Evolutionary conservation across 2,888 invertebrate species (phyloP), one percentile per base, ranked within the genome.

Genomic region (Nomada goodeniana): DNA sequence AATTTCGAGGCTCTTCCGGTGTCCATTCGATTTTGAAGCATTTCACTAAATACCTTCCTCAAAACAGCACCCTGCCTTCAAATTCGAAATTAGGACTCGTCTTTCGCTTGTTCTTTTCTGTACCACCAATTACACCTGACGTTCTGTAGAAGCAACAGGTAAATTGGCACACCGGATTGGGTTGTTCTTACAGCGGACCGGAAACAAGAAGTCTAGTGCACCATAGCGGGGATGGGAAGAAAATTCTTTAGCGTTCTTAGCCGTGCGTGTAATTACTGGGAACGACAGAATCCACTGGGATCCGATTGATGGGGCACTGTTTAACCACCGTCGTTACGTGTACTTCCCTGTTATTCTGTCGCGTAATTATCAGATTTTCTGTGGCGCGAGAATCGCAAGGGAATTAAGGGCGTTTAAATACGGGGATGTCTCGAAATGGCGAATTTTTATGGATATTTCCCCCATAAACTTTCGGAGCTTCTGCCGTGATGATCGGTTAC

Each of bases 291-390:
- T 57, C 36, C 36, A 36, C 36, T 5, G 9, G 26, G 11, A 26
- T 13, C 23, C 57, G 26, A 57, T 18, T 23, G 26, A 57, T 60
- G 36, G 18, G 36, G 18, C n/a, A n/a, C 9, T 60, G 36, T 60
- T 15, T 36, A n/a, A 60, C 60, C 29, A 36, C 36, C 36, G 60
- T 60, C 60, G 36, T 60, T 60, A 60, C 36, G n/a, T 36, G 36
- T 36, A 36, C 36, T 36, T 5, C 0, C 7, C 10, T 18, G 36
- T n/a, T 11, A 36, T 10, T 36, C 36, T 36, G 18, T 29, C 60
- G n/a, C 18, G 36, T 9, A 60, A n/a, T 36, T 60, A 9, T 36
- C 36, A 10, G 60, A 36, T 26, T 57, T 57, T 26, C 57, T n/a
- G 18, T 36, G n/a, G 13, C 18, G 18, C 36, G 60, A 60, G n/a